Conservation (phyloP, 2,888 invertebrate genomes). For the Aelia acuminata region DNA sequence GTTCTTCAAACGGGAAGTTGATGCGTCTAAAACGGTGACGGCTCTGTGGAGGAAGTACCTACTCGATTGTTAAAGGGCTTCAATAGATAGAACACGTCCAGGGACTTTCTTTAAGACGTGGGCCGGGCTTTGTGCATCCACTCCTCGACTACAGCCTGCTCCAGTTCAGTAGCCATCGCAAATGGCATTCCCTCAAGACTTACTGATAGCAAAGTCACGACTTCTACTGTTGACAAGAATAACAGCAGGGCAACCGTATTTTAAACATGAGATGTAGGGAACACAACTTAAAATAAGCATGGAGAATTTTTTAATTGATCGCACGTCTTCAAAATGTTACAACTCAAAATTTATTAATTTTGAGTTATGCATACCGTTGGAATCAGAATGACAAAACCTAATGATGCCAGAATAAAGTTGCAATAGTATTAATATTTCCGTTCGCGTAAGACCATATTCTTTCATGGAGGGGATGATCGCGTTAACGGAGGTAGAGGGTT, state of each 20-base stretch:
- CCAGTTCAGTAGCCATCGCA: neutral
- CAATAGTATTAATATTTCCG: no score
- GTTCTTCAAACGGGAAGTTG: neutral
- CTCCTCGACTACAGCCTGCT: neutral
- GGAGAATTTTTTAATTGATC: no score
- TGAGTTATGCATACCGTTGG: no score
- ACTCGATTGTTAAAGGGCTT: neutral
- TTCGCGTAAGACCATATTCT: no score
- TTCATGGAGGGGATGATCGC: no score
- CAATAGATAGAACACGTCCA: neutral
- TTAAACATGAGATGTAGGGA: neutral
- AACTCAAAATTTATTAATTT: no score
- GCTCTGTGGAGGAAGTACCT: neutral
- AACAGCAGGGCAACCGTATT: neutral
- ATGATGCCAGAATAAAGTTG: no score
- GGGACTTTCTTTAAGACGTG: neutral
- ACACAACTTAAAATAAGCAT: no score
- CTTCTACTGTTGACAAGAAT: neutral
- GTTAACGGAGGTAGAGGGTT: no score
- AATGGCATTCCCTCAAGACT: neutral
- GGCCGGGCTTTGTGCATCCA: neutral
- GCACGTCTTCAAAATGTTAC: no score
- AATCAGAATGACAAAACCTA: no score
- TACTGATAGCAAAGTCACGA: neutral
- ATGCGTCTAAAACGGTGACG: neutral